phyloP scores from a whole-genome alignment of 2,113 vertebrate genomes.

The Glaucomys volans region DNA sequence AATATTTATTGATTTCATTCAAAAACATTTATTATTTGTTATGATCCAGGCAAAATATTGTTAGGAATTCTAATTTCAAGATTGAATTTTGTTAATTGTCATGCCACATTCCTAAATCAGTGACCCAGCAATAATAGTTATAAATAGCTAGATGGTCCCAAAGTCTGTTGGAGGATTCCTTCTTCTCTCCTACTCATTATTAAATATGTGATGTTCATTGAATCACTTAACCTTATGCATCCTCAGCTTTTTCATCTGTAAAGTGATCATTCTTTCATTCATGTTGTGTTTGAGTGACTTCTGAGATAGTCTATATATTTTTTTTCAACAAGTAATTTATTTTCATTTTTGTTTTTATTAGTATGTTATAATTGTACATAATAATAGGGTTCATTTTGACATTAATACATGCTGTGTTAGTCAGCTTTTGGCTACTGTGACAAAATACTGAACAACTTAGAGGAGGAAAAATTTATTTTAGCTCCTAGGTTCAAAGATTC shows the following conservation, averaged over 20 bases:
- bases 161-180: not conserved
- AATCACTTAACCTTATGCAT: not conserved
- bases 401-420: no score
- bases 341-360: no score
- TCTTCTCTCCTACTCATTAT: not conserved
- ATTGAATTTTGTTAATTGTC: not conserved
- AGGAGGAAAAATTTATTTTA: no score
- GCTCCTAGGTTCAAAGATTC: no score
- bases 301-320: not conserved
- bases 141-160: not conserved
- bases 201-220: not conserved
- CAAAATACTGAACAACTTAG: no score
- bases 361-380: no score
- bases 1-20: constrained; percentile 39
- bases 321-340: not conserved
- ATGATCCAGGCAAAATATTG: not conserved
- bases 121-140: not conserved
- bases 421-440: no score
- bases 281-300: not conserved
- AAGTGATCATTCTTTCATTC: not conserved
- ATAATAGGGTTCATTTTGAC: no score
- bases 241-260: not conserved
- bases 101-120: not conserved
- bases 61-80: not conserved
- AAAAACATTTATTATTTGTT: not conserved